Conservation (phyloP, 2,113 vertebrate species). For the Tricholaema leucomelas region DNA sequence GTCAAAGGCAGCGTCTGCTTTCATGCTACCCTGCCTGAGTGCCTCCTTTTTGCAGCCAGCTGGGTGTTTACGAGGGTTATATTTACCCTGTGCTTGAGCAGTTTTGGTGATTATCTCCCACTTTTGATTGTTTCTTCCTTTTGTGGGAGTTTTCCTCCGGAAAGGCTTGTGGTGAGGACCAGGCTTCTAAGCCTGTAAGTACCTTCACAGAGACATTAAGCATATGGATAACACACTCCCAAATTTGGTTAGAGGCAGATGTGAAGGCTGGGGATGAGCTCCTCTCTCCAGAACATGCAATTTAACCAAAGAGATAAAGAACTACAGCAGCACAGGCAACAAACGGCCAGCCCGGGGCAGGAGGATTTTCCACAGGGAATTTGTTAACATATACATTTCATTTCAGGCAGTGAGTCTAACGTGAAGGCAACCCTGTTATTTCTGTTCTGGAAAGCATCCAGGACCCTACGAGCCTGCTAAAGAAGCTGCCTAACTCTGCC, state of each 20-base stretch:
- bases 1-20: constrained; percentile 61
- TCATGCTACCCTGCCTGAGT: background rate
- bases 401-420: background rate
- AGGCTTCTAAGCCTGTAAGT: background rate
- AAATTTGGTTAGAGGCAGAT: constrained; percentile 51
- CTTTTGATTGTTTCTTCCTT: background rate
- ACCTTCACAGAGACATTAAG: constrained; percentile 24
- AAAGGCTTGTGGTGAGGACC: background rate
- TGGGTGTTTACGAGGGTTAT: constrained; percentile 79
- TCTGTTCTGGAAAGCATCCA: constrained; percentile 61
- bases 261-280: background rate
- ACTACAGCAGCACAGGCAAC: background rate
- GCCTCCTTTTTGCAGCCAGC: constrained; percentile 74
- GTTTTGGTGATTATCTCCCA: background rate
- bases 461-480: background rate
- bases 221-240: constrained; percentile 20
- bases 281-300: background rate
- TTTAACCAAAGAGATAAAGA: constrained; percentile 24
- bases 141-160: background rate
- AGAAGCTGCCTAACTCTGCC: constrained; percentile 11
- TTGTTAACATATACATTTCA: constrained; percentile 19
- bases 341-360: background rate
- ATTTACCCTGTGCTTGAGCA: constrained; percentile 41
- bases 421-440: constrained; percentile 50
- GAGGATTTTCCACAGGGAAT: background rate